These are phyloP conservation scores for Dromaius novaehollandiae DNA, from an alignment of 2,113 vertebrate species.

Conservation along the genomic window DNA sequence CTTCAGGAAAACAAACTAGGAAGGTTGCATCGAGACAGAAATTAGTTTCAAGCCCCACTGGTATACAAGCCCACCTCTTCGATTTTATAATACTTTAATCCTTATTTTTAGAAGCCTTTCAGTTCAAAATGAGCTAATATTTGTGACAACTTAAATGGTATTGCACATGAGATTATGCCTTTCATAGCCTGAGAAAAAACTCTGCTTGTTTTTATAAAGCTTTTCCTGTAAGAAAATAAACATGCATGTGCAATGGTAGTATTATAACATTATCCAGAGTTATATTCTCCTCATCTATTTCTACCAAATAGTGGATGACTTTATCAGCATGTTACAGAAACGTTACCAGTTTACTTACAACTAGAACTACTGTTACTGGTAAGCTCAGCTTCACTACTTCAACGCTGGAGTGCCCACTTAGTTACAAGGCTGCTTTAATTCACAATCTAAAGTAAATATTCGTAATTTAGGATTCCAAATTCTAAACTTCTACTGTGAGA, in stretches of 20 bases:
- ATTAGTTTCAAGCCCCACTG: background rate
- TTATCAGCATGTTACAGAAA: background rate
- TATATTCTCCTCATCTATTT: background rate
- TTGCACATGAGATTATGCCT: background rate
- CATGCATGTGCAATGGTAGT: background rate
- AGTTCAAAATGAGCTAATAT: background rate
- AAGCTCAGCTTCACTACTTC: background rate
- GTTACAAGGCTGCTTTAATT: background rate
- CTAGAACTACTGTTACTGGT: background rate
- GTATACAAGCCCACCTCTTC: fast-evolving
- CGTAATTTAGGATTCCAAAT: background rate
- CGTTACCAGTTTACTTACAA: background rate
- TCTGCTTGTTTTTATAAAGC: background rate
- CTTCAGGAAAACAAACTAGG: background rate
- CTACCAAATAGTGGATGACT: background rate
- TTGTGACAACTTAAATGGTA: background rate
- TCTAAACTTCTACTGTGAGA: background rate
- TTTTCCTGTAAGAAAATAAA: background rate
- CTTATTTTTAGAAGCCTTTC: background rate
- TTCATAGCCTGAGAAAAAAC: background rate
- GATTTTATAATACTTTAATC: background rate
- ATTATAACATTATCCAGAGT: background rate
- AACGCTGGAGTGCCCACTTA: background rate
- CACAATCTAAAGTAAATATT: background rate
- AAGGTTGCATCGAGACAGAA: background rate